Evolutionary conservation across 2,797 vertebrate genomes (phyloP).

Genomic region (Corythornis leucogaster): DNA sequence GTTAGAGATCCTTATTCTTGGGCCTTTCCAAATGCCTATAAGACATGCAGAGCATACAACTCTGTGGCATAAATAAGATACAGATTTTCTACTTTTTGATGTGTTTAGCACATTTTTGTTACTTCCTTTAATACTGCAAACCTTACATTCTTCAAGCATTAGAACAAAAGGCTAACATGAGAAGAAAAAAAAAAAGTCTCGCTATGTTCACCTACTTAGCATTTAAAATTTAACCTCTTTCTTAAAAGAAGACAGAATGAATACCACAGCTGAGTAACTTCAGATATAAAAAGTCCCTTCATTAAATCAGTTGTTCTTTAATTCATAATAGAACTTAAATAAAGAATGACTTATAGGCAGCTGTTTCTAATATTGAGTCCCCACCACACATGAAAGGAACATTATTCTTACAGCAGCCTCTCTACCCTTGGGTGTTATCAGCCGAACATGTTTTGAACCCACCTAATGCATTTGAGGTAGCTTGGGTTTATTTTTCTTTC

Average conservation of each 20-base stretch:
- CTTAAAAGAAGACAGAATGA: slow-evolving; percentile 65
- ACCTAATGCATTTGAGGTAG: slow-evolving; percentile 95
- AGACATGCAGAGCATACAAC: slow-evolving; percentile 45
- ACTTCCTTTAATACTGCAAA: slow-evolving; percentile 79
- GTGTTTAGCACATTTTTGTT: slow-evolving; percentile 83
- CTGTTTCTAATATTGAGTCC: slow-evolving; percentile 90
- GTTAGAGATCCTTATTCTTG: slow-evolving; percentile 50
- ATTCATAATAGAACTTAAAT: slow-evolving; percentile 93
- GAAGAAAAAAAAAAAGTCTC: slow-evolving; percentile 14
- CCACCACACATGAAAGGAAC: slow-evolving; percentile 86
- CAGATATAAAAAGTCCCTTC: slow-evolving; percentile 86
- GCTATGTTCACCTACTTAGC: slow-evolving; percentile 62
- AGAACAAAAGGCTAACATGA: slow-evolving; percentile 77
- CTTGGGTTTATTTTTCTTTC: slow-evolving; percentile 97
- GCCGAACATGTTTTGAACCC: slow-evolving; percentile 88
- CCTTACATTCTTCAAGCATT: slow-evolving; percentile 72
- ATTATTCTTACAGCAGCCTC: slow-evolving; percentile 85
- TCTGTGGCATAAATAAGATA: slow-evolving; percentile 77
- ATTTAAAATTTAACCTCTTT: slow-evolving; percentile 67
- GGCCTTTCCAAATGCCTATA: slow-evolving; percentile 55
- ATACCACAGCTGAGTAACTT: slow-evolving; percentile 77
- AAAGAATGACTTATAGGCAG: slow-evolving; percentile 89
- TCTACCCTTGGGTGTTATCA: slow-evolving; percentile 94
- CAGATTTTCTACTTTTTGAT: slow-evolving; percentile 80
- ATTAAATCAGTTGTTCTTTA: slow-evolving; percentile 91